Evolutionary conservation across 2,113 vertebrate genomes (phyloP).

Genomic region (Tilapia sparmanii): DNA sequence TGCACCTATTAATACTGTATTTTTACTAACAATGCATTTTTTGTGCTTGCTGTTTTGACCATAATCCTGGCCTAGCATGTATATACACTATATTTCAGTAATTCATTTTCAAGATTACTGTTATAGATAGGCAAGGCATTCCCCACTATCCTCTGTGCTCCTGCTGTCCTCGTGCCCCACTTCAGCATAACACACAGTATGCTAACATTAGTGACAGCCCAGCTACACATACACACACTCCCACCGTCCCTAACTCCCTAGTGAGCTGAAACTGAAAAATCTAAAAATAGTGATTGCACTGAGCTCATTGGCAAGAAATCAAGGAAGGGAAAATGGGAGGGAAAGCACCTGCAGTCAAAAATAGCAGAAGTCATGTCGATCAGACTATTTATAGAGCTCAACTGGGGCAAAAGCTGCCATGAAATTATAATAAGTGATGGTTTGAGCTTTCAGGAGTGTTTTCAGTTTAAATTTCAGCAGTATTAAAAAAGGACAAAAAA

Average conservation of each 20-base stretch:
- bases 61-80: not conserved
- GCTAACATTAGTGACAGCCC: conserved; percentile 24
- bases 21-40: not conserved
- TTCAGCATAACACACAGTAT: conserved; percentile 17
- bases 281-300: conserved; percentile 69
- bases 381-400: conserved; percentile 63
- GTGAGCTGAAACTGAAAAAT: conserved; percentile 59
- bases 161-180: conserved; percentile 35
- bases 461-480: not conserved
- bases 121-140: conserved; percentile 7
- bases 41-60: not conserved
- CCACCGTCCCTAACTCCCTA: conserved; percentile 11
- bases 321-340: conserved; percentile 32
- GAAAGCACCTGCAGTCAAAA: conserved; percentile 70
- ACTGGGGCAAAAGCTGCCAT: conserved; percentile 41
- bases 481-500: not conserved
- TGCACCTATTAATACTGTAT: not conserved
- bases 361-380: conserved; percentile 57
- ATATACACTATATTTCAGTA: not conserved
- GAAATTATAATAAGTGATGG: conserved; percentile 25
- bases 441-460: not conserved
- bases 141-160: conserved; percentile 10
- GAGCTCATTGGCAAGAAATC: conserved; percentile 49
- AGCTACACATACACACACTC: conserved; percentile 11
- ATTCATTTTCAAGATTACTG: conserved; percentile 15